Conservation (phyloP, 2,888 invertebrate genomes). For the Drepana falcataria region DNA sequence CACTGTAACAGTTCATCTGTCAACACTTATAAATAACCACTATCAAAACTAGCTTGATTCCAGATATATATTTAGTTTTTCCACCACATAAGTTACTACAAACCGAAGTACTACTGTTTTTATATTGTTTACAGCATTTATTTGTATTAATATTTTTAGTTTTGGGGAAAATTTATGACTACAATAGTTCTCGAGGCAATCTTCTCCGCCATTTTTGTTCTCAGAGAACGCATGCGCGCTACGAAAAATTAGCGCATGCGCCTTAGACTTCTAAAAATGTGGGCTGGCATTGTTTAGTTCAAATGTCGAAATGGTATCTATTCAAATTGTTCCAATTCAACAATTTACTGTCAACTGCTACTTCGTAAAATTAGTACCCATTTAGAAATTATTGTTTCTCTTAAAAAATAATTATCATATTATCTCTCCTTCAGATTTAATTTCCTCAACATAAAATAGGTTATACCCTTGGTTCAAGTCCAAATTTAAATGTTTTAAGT, state of each 20-base stretch:
- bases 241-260: conserved; percentile 42
- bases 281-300: conserved; percentile 34
- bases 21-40: conserved; percentile 36
- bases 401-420: too few species aligned
- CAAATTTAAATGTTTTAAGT: too few species aligned
- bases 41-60: not conserved
- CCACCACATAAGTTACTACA: not conserved
- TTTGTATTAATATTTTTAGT: conserved; percentile 25
- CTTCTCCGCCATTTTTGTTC: conserved; percentile 48
- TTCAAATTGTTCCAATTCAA: too few species aligned
- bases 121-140: conserved; percentile 1
- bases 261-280: conserved; percentile 27
- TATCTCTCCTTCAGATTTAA: too few species aligned
- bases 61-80: not conserved
- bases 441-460: too few species aligned
- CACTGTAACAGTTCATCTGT: conserved; percentile 50
- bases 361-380: too few species aligned
- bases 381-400: too few species aligned
- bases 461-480: too few species aligned
- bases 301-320: conserved; percentile 19
- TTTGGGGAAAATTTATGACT: conserved; percentile 35
- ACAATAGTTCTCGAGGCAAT: conserved; percentile 37
- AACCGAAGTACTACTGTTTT: not conserved
- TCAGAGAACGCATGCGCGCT: conserved; percentile 43
- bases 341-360: too few species aligned